phyloP scores from a whole-genome alignment of 64 coral and sea anemone species.

The Montipora cactus region DNA sequence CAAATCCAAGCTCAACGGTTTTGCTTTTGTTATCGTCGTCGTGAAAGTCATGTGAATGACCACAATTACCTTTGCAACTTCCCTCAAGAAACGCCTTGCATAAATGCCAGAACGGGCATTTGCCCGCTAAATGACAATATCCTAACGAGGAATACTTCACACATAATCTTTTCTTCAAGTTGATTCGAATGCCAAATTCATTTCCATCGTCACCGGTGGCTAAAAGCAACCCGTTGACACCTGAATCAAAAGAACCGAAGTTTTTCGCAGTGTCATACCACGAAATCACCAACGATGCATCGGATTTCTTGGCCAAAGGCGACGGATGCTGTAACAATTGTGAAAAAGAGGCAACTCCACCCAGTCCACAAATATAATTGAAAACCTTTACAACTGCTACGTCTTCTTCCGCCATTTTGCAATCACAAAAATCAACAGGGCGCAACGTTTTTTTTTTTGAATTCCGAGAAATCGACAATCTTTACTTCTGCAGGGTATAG shows the following conservation, averaged over 20 bases:
- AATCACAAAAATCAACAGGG: neutral
- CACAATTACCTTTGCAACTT: constrained; percentile 34
- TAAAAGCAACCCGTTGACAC: neutral
- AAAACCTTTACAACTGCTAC: constrained; percentile 46
- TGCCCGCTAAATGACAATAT: neutral
- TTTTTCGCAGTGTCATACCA: constrained; percentile 5
- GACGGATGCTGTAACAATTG: constrained; percentile 37
- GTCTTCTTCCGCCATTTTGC: neutral
- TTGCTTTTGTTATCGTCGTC: constrained; percentile 59
- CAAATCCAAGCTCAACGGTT: constrained; percentile 25
- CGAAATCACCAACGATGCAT: neutral
- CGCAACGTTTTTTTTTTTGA: no score
- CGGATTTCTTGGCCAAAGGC: constrained; percentile 31
- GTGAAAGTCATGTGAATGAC: constrained; percentile 52
- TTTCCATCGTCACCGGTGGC: neutral
- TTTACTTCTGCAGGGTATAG: no score
- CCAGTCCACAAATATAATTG: constrained; percentile 54
- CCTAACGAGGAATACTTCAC: constrained; percentile 26
- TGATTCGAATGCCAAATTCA: neutral
- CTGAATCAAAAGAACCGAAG: neutral
- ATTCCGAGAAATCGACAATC: neutral
- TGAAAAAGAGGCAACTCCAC: constrained; percentile 32
- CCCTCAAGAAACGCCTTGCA: constrained; percentile 59
- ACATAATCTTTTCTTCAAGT: constrained; percentile 39
- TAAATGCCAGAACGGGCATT: constrained; percentile 53